Evolutionary conservation across 2,113 vertebrate genomes (phyloP).

Genomic region (Sander vitreus): DNA sequence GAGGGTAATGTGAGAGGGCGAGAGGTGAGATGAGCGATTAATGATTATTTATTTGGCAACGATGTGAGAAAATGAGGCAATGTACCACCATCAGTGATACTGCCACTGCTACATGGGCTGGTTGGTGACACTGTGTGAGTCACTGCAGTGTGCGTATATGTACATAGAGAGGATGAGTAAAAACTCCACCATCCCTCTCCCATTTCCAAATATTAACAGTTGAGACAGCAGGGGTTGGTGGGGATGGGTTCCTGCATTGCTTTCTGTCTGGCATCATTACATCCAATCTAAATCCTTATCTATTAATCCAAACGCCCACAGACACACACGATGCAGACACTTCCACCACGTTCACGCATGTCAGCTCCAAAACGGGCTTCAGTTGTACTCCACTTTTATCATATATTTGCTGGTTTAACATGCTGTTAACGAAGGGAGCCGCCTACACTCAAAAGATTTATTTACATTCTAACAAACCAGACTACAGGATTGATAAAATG

Average conservation of each 20-base stretch:
- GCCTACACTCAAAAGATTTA: neutral
- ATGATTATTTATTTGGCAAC: constrained; percentile 24
- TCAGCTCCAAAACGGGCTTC: constrained; percentile 13
- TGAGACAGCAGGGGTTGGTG: constrained; percentile 36
- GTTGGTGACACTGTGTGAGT: constrained; percentile 11
- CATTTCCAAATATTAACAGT: constrained; percentile 62
- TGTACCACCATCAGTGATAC: neutral
- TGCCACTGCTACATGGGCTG: neutral
- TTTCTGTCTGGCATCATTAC: constrained; percentile 62
- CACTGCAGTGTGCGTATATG: neutral
- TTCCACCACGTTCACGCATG: constrained; percentile 19
- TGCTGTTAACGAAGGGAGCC: neutral
- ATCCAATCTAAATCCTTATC: constrained; percentile 65
- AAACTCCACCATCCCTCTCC: neutral
- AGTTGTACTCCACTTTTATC: constrained; percentile 18
- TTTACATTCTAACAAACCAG: neutral
- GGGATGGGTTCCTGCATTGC: constrained; percentile 28
- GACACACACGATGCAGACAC: constrained; percentile 1
- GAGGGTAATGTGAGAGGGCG: constrained; percentile 9
- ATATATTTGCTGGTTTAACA: neutral
- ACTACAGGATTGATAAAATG: neutral
- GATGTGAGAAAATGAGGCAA: constrained; percentile 16
- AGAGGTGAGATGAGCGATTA: neutral
- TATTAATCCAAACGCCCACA: constrained; percentile 57
- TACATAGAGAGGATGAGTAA: neutral